Evolutionary conservation across 2,797 vertebrate species (phyloP).

Genomic region (Danio tinwini): DNA sequence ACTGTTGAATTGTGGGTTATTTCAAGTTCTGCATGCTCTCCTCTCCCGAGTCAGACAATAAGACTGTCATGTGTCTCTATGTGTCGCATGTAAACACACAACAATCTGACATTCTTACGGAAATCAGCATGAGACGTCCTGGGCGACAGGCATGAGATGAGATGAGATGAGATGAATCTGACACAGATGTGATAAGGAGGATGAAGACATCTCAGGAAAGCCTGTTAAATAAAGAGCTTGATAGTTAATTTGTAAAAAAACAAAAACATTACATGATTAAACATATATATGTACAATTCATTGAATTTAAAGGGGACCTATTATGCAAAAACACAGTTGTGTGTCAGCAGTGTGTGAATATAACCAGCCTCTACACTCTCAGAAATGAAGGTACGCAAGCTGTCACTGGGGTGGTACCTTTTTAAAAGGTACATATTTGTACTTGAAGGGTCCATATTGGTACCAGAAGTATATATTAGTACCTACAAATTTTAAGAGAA

Average conservation of each 20-base stretch:
- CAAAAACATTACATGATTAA: not conserved
- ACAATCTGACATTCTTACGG: conserved; percentile 5
- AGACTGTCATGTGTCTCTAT: not conserved
- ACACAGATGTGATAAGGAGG: conserved; percentile 11
- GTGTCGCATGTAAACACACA: conserved; percentile 18
- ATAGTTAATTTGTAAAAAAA: not conserved
- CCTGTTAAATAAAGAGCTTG: not conserved
- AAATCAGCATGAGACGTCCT: not conserved
- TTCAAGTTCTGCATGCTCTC: not conserved
- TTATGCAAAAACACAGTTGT: too few relatives aligned
- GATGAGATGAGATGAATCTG: not conserved
- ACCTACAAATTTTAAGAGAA: too few relatives aligned
- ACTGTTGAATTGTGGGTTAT: conserved; percentile 16
- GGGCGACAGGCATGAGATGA: not conserved
- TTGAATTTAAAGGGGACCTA: too few relatives aligned
- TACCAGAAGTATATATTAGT: too few relatives aligned
- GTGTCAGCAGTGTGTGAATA: too few relatives aligned
- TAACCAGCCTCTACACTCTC: too few relatives aligned
- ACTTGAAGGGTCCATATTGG: too few relatives aligned
- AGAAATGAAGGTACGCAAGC: too few relatives aligned
- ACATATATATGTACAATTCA: too few relatives aligned
- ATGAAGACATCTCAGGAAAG: not conserved
- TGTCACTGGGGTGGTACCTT: too few relatives aligned
- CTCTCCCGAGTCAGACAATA: conserved; percentile 10
- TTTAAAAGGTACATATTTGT: too few relatives aligned